A percentile compares a stretch with the other conserved stretches of the same genome.
phyloP scores from a whole-genome alignment of 2,888 invertebrate species.

The Gerosis bhagava region DNA sequence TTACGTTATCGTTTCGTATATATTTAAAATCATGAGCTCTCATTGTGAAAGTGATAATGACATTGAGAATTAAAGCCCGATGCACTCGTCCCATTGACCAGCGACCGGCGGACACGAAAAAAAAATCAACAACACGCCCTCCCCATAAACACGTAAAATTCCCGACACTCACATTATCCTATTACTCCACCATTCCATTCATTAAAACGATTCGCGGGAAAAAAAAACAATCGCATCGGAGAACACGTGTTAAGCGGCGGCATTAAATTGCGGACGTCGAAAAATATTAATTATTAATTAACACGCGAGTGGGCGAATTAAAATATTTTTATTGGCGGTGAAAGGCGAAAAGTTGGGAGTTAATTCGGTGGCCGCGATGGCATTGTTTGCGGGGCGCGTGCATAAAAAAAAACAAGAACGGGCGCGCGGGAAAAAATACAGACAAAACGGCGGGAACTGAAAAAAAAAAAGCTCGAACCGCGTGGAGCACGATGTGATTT shows the following conservation, averaged over 20 bases:
- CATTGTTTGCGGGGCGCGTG: conserved; percentile 78
- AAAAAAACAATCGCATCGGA: conserved; percentile 68
- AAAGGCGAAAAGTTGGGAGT: conserved; percentile 77
- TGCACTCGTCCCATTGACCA: conserved; percentile 77
- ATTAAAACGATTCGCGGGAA: conserved; percentile 74
- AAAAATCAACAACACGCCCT: conserved; percentile 68
- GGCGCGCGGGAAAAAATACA: conserved; percentile 64
- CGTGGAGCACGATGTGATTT: conserved; percentile 75
- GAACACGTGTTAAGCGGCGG: conserved; percentile 75
- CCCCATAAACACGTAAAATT: conserved; percentile 81
- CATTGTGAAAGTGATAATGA: conserved; percentile 80
- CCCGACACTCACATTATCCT: conserved; percentile 78
- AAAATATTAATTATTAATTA: conserved; percentile 82
- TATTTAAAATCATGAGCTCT: conserved; percentile 50
- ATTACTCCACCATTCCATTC: conserved; percentile 81
- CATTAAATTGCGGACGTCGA: conserved; percentile 72
- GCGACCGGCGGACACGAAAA: conserved; percentile 60
- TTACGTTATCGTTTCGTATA: conserved; percentile 31
- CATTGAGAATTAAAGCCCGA: conserved; percentile 79
- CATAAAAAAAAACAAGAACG: conserved; percentile 74
- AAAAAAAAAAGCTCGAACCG: conserved; percentile 55
- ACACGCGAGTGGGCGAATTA: conserved; percentile 66
- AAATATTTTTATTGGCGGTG: conserved; percentile 79
- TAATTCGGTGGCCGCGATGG: conserved; percentile 76
- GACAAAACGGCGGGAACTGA: conserved; percentile 56